A percentile compares a stretch with the other conserved stretches of the same genome.
phyloP scores from a whole-genome alignment of 2,888 invertebrate genomes.

The Drosophila siamana region DNA sequence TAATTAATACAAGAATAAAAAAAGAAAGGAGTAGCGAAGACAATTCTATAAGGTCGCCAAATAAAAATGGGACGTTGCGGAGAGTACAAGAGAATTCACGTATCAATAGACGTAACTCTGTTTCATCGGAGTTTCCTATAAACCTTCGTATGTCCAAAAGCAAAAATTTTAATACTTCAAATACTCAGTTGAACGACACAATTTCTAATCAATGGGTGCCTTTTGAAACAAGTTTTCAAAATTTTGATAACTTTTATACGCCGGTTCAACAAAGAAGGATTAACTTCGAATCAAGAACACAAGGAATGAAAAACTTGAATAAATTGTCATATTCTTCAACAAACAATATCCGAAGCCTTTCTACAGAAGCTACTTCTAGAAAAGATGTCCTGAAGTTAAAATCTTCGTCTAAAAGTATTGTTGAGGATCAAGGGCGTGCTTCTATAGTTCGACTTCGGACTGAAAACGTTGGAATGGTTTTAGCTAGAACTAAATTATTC shows the following conservation, averaged over 20 bases:
- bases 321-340: neutral
- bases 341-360: neutral
- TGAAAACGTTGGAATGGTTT: constrained; percentile 92
- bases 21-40: constrained; percentile 5
- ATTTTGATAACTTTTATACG: constrained; percentile 4
- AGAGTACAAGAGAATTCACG: neutral
- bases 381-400: constrained; percentile 4
- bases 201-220: constrained; percentile 13
- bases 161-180: constrained; percentile 5
- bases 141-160: neutral
- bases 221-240: constrained; percentile 8
- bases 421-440: constrained; percentile 80
- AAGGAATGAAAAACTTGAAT: constrained; percentile 1
- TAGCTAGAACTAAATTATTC: constrained; percentile 87
- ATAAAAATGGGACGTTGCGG: neutral
- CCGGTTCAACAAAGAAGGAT: neutral
- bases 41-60: neutral
- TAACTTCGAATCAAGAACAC: neutral
- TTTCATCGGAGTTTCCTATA: neutral
- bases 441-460: constrained; percentile 90
- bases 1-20: neutral
- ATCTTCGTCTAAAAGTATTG: constrained; percentile 6
- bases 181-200: neutral
- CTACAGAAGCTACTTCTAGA: neutral
- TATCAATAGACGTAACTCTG: neutral